A percentile compares a stretch with the other conserved stretches of the same genome.
These are phyloP conservation scores for Dissostichus mawsoni DNA, from an alignment of 2,113 vertebrate genomes.

Conservation along the genomic window DNA sequence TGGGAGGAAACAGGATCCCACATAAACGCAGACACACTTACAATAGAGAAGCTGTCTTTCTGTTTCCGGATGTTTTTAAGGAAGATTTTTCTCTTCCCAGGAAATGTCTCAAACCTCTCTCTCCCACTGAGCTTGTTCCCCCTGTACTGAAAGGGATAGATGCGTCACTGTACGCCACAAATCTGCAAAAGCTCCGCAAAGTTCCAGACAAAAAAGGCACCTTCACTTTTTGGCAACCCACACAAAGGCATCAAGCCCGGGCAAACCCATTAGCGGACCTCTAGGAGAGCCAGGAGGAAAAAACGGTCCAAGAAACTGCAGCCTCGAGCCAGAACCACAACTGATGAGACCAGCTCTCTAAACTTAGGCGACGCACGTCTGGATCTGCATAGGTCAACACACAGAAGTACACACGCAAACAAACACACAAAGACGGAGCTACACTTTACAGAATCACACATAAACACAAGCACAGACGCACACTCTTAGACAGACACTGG, in stretches of 20 bases:
- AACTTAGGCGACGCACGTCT: slow-evolving; percentile 57
- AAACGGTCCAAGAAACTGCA: slow-evolving; percentile 20
- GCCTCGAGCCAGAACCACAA: slow-evolving; percentile 53
- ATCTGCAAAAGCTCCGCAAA: slow-evolving; percentile 24
- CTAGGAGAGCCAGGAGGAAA: slow-evolving; percentile 50
- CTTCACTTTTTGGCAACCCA: slow-evolving; percentile 50
- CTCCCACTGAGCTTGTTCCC: slow-evolving; percentile 13
- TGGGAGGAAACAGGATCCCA: slow-evolving; percentile 37
- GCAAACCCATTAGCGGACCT: slow-evolving; percentile 57
- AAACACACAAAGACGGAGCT: slow-evolving; percentile 24
- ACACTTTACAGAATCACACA: slow-evolving; percentile 18
- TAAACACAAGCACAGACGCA: slow-evolving; percentile 24
- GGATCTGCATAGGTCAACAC: slow-evolving; percentile 61
- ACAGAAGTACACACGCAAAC: slow-evolving; percentile 33
- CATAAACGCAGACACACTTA: slow-evolving; percentile 23
- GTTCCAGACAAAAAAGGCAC: slow-evolving; percentile 34
- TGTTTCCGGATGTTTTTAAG: slow-evolving; percentile 19
- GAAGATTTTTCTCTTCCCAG: neutral
- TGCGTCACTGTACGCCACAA: slow-evolving; percentile 26
- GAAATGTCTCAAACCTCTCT: slow-evolving; percentile 27
- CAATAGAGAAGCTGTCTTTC: slow-evolving; percentile 32
- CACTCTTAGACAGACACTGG: slow-evolving; percentile 33
- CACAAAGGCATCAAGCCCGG: slow-evolving; percentile 34
- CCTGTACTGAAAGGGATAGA: slow-evolving; percentile 34
- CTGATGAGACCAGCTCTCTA: slow-evolving; percentile 63